phyloP scores from a whole-genome alignment of 1,140 invertebrate genomes.

The Ganaspis sp. region DNA sequence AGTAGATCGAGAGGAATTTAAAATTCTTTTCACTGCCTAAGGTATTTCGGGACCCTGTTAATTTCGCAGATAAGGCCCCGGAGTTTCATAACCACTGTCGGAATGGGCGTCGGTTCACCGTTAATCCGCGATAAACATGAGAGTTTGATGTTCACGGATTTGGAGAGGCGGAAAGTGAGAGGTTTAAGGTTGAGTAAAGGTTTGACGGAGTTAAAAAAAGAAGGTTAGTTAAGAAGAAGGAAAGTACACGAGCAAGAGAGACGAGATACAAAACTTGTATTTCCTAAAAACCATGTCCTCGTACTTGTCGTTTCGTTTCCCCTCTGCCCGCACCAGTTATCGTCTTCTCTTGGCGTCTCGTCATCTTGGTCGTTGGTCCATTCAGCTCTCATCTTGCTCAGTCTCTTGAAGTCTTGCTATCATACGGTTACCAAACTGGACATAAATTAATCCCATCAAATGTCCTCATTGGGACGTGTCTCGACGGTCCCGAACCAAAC shows the following conservation, averaged over 20 bases:
- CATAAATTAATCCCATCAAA: constrained; percentile 75
- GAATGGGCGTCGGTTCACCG: constrained; percentile 29
- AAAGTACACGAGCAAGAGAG: constrained; percentile 25
- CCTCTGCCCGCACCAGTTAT: constrained; percentile 23
- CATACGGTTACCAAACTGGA: constrained; percentile 72
- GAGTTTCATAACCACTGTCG: constrained; percentile 12
- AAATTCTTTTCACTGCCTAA: not conserved
- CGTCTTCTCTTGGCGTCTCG: constrained; percentile 1
- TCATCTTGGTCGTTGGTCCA: constrained; percentile 42
- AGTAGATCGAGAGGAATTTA: not conserved
- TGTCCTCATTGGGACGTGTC: constrained; percentile 68
- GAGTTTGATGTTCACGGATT: constrained; percentile 31
- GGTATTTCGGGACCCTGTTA: not conserved
- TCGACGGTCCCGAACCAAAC: constrained; percentile 46
- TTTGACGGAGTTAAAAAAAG: not conserved
- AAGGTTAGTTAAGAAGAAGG: not conserved
- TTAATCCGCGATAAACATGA: constrained; percentile 29
- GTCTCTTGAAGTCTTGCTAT: constrained; percentile 43
- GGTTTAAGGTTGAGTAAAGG: constrained; percentile 7
- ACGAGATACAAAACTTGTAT: constrained; percentile 31
- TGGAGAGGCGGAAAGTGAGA: constrained; percentile 44
- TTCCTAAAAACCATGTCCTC: constrained; percentile 36
- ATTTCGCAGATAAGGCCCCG: constrained; percentile 18
- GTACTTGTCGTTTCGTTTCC: constrained; percentile 36
- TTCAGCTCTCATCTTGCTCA: not conserved